Conservation (phyloP, 2,888 invertebrate species). For the Xestia xanthographa region DNA sequence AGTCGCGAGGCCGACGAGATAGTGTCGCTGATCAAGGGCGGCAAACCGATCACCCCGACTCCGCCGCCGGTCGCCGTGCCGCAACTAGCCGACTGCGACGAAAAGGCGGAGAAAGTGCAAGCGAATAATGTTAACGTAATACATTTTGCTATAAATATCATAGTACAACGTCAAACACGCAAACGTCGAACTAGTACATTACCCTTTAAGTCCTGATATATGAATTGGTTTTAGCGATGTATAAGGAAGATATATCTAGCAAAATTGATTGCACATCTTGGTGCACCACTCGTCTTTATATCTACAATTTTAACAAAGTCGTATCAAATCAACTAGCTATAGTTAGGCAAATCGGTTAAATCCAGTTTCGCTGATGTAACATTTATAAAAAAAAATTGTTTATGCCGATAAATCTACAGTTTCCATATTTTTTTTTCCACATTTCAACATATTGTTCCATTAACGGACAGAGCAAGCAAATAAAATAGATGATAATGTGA, state of each 20-base stretch:
- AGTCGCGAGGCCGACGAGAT: constrained; percentile 99
- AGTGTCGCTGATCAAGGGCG: constrained; percentile 97
- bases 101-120: constrained; percentile 84
- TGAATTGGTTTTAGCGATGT: neutral
- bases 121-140: constrained; percentile 85
- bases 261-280: neutral
- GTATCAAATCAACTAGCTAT: neutral
- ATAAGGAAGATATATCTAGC: neutral
- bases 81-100: constrained; percentile 88
- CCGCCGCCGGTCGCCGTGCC: constrained; percentile 89
- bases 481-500: constrained; percentile 6
- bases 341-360: neutral
- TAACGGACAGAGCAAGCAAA: neutral
- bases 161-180: constrained; percentile 1
- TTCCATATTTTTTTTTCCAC: neutral
- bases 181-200: neutral
- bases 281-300: neutral
- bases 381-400: neutral
- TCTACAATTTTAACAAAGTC: neutral
- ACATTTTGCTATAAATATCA: constrained; percentile 41
- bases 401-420: neutral
- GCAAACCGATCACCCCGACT: constrained; percentile 95
- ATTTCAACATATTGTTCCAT: neutral
- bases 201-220: neutral
- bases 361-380: neutral